Percentiles rank a stretch among this genome's conserved stretches.
phyloP scores from a whole-genome alignment of 2,888 invertebrate species.

The Deilephila elpenor region DNA sequence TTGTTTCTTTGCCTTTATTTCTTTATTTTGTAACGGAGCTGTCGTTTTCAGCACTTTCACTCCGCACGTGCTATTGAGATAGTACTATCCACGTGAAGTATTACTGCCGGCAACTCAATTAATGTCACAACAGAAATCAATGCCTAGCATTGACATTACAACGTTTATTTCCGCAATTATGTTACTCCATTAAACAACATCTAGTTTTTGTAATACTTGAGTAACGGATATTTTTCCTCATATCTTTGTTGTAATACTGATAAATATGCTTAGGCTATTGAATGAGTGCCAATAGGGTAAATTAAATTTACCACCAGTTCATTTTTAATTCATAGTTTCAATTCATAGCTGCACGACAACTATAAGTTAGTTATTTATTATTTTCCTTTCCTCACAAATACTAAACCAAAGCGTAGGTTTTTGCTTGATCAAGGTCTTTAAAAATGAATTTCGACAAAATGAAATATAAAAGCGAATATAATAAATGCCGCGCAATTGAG shows the following conservation, averaged over 20 bases:
- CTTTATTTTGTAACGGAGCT: not conserved
- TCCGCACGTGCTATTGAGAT: slow-evolving; percentile 57
- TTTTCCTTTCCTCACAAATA: not conserved
- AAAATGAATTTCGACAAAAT: not conserved
- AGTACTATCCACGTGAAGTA: slow-evolving; percentile 40
- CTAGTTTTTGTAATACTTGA: slow-evolving; percentile 1
- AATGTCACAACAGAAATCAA: slow-evolving; percentile 9
- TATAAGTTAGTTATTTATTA: no score
- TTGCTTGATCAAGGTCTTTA: not conserved
- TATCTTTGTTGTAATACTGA: not conserved
- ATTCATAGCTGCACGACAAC: no score
- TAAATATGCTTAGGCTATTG: not conserved
- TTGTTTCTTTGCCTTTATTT: not conserved
- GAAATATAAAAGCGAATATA: not conserved
- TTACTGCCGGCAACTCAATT: not conserved
- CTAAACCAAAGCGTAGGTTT: not conserved
- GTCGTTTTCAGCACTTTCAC: slow-evolving; percentile 58
- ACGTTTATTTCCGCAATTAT: slow-evolving; percentile 7
- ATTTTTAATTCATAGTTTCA: not conserved
- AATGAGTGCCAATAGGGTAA: slow-evolving; percentile 12
- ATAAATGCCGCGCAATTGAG: not conserved
- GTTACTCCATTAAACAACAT: not conserved
- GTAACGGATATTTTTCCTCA: not conserved
- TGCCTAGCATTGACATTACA: not conserved
- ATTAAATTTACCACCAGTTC: not conserved